phyloP scores from a whole-genome alignment of 2,888 invertebrate species.

The Sinopyrophorus schimmeli region DNA sequence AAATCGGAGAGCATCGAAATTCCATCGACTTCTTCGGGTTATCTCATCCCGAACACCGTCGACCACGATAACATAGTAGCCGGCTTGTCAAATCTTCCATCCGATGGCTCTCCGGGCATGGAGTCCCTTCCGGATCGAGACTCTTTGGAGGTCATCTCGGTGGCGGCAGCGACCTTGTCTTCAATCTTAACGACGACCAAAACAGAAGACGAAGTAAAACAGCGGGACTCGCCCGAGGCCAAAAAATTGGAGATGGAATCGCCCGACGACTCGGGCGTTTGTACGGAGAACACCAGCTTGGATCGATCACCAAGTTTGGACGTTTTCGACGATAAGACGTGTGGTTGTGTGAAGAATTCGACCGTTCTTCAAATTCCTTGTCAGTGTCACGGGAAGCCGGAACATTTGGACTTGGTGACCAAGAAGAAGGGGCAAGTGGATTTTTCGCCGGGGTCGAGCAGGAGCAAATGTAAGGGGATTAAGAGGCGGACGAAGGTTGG shows the following conservation, averaged over 20 bases:
- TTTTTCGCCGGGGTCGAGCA: conserved; percentile 41
- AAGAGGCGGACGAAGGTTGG: conserved; percentile 22
- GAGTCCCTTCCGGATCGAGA: conserved; percentile 58
- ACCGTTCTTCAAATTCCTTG: conserved; percentile 27
- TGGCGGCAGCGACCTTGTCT: conserved; percentile 65
- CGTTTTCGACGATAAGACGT: conserved; percentile 39
- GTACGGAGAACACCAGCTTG: conserved; percentile 73
- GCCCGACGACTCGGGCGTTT: conserved; percentile 69
- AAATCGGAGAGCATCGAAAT: conserved; percentile 45
- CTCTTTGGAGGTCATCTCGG: conserved; percentile 63
- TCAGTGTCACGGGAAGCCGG: conserved; percentile 25
- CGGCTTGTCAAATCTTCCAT: conserved; percentile 58
- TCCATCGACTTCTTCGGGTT: conserved; percentile 68
- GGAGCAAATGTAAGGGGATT: conserved; percentile 33
- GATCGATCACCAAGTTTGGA: conserved; percentile 67
- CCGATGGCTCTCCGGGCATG: conserved; percentile 40
- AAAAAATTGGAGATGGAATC: conserved; percentile 41
- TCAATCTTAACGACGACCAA: conserved; percentile 61
- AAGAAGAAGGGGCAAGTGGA: conserved; percentile 31
- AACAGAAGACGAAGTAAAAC: conserved; percentile 9
- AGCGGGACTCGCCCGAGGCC: not conserved
- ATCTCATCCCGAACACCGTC: conserved; percentile 65
- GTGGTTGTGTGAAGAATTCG: conserved; percentile 28
- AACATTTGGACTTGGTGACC: not conserved
- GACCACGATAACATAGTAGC: conserved; percentile 62